Evolutionary conservation across 2,113 vertebrate species (phyloP), one percentile per base, ranked within the genome.

Genomic region (Gasterosteus aculeatus): DNA sequence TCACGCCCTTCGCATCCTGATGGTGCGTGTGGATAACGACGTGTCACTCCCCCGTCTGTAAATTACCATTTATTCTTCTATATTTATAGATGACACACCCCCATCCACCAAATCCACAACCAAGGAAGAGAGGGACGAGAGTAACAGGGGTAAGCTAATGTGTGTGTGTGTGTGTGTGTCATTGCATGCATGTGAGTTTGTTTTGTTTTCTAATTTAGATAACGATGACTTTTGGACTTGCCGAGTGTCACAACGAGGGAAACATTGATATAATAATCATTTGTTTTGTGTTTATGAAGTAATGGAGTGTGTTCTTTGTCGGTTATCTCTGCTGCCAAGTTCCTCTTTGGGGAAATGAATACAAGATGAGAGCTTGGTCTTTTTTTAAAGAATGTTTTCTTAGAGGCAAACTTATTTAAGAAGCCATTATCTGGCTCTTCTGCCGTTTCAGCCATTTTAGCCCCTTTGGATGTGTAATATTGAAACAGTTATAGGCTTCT

Each of bases 401-500:
- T 83, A 71, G 69, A 88, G 88, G 84, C 86, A 92, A 90, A 92
- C 88, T 89, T 93, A 90, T 91, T 93, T 91, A 92, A 93, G 91
- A 90, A 91, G 88, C 90, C 87, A 93, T 93, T 94, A 94, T 93
- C 92, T 92, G 82, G 87, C 87, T 87, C 85, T 93, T 93, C 89
- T 94, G 93, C 93, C 81, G 67, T 84, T 93, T 93, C 92, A 94
- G 93, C 92, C 91, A 65, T 84, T 93, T 93, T 91, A 94, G 93
- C 92, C 92, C 90, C 87, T 92, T 92, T 87, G 86, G 90, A 89
- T 92, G 89, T 92, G 85, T 91, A 89, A 91, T 92, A 91, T 91
- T 92, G 91, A 94, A 94, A 94, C 93, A 93, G 93, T 94, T 94
- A 93, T 93, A 91, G 87, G 81, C 92, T 89, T 90, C 89, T 89